Conservation (phyloP, 2,113 vertebrate genomes). For the Accipiter virgatus region DNA sequence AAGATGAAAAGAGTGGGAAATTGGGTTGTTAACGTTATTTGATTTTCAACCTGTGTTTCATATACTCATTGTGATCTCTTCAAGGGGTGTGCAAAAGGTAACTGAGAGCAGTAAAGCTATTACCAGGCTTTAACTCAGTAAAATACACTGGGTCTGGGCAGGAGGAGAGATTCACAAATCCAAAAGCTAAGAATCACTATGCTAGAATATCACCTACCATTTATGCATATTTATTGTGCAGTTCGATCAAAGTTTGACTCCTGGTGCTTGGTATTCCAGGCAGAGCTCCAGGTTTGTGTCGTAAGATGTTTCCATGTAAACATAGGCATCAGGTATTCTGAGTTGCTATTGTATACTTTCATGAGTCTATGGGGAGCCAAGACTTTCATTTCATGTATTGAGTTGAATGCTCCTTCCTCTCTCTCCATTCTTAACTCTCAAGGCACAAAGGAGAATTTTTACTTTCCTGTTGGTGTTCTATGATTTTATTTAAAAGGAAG, state of each 20-base stretch:
- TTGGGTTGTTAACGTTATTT: neutral
- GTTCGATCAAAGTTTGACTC: neutral
- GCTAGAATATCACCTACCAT: neutral
- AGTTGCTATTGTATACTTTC: neutral
- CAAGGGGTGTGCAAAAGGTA: neutral
- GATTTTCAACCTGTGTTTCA: neutral
- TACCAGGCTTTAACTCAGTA: neutral
- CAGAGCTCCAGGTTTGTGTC: neutral
- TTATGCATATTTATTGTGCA: neutral
- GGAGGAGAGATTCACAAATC: neutral
- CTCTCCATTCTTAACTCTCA: neutral
- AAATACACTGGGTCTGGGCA: neutral
- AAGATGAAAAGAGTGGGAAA: neutral
- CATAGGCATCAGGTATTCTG: accelerated
- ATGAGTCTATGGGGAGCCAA: neutral
- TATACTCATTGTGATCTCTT: neutral
- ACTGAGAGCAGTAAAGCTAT: neutral
- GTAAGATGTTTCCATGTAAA: neutral
- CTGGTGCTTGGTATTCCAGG: neutral
- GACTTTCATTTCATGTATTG: neutral
- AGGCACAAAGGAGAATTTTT: neutral
- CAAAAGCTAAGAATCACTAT: neutral
- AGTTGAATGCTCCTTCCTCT: neutral
- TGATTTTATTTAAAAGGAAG: neutral
- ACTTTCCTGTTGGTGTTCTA: neutral